These are phyloP conservation scores for Emydura subglobosa DNA, from an alignment of 2,113 vertebrate genomes.

Conservation along the genomic window DNA sequence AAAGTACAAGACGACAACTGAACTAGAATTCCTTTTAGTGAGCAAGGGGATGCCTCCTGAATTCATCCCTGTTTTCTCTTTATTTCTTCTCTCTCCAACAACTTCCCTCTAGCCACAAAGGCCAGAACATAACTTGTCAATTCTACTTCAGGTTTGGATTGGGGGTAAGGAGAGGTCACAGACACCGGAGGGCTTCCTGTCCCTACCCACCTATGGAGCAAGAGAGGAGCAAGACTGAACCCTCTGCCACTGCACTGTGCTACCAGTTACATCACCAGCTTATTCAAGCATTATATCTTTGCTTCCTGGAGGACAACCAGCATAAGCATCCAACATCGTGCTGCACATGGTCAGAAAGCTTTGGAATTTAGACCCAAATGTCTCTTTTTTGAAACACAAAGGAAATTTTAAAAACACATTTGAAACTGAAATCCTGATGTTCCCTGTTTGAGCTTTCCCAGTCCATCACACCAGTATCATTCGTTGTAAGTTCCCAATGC, in stretches of 20 bases:
- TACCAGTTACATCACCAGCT: neutral
- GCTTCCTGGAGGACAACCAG: neutral
- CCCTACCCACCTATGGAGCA: neutral
- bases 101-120: neutral
- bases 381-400: slow-evolving; percentile 15
- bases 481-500: neutral
- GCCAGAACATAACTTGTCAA: neutral
- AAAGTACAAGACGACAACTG: neutral
- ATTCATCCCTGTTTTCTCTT: neutral
- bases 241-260: neutral
- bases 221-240: neutral
- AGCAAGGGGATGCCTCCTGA: neutral
- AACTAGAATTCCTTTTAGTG: neutral
- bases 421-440: slow-evolving; percentile 14
- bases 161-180: neutral
- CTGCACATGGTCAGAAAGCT: neutral
- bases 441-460: neutral
- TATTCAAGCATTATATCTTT: slow-evolving; percentile 22
- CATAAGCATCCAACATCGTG: neutral
- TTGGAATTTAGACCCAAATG: neutral
- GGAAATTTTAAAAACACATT: slow-evolving; percentile 6
- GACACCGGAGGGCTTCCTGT: neutral
- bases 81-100: neutral
- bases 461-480: neutral
- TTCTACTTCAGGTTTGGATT: neutral